Base-by-base conservation (phyloP, 2,888 invertebrate species). In the Eupithecia subumbrata region DNA sequence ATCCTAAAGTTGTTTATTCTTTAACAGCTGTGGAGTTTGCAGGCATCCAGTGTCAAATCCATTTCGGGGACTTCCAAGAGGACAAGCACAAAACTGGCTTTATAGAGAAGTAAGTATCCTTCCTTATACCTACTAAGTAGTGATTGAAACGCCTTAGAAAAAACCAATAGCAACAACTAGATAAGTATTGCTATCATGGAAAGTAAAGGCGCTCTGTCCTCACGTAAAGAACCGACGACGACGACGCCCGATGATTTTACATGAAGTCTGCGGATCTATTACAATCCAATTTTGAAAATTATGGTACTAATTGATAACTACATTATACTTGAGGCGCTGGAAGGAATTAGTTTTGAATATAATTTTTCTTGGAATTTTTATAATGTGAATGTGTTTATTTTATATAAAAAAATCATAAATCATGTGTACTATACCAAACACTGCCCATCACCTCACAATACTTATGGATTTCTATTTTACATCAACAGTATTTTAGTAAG, bases 41-140 rank as follows among this genome's bases (percentile, higher is more conserved):
- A 73, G 99, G 99, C 2, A 97, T 99, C 82, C 99, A 99, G 92
- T 98, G 98, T 86, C 99, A 99, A 91, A 98, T 99, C 80, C 99
- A 99, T 92, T 99, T 98, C 91, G 99, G 99, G 2, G 98, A 99
- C 88, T 97, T 97, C 89, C 97, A 97, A 76, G 98, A 98, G 86
- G 96, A 96, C 56, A 99, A 99, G 89, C 99, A 99, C 90, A 98
- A 98, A 84, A 95, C 98, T 1, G 99, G 99, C 73, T 98, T 99
- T 88, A 96, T 99, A 81, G 99, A 99, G 69, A 91, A 91, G 93
- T 92, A 82, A 87, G 90, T 84, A 25, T 5, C 7, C 37, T 37
- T 37, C 7, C 30, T 30, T 30, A 30, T 5, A 14, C 12, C 5
- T 43, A 43, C 4, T 18, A 48, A 48, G n/a, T 3, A 52, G 9